Evolutionary conservation across 64 coral and sea anemone genomes (phyloP).

Genomic region (Orbicella faveolata): DNA sequence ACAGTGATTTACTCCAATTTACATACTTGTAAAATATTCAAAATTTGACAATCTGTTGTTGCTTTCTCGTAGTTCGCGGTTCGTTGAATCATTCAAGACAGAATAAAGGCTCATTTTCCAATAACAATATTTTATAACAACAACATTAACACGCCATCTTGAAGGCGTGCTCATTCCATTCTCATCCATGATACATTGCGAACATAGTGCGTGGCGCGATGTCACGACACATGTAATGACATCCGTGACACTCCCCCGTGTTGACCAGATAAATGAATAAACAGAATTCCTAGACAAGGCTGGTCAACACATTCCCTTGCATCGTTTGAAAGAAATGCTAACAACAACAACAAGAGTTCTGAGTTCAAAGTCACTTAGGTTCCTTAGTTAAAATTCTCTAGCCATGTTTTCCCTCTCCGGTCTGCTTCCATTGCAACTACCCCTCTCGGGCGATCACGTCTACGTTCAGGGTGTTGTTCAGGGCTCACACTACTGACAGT

Average conservation of each 20-base stretch:
- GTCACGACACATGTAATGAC: neutral
- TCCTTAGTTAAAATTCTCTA: neutral
- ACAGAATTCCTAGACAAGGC: neutral
- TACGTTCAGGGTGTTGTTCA: neutral
- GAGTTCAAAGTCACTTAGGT: neutral
- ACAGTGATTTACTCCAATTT: too few relatives aligned
- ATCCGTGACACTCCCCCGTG: neutral
- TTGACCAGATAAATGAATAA: neutral
- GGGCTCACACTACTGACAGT: neutral
- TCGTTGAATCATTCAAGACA: neutral
- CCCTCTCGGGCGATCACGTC: too few relatives aligned
- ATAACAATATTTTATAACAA: too few relatives aligned
- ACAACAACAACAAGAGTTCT: neutral
- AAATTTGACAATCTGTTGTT: neutral
- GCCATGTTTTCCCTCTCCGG: constrained; percentile 3
- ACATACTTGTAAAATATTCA: neutral
- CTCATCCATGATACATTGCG: too few relatives aligned
- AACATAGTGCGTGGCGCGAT: neutral
- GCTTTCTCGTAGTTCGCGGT: neutral
- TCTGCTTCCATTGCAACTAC: neutral
- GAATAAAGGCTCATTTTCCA: too few relatives aligned
- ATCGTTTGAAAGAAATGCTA: neutral
- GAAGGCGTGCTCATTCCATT: neutral
- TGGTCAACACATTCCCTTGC: neutral
- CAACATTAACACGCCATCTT: neutral